phyloP scores from a whole-genome alignment of 2,797 vertebrate genomes.

The Balearica regulorum region DNA sequence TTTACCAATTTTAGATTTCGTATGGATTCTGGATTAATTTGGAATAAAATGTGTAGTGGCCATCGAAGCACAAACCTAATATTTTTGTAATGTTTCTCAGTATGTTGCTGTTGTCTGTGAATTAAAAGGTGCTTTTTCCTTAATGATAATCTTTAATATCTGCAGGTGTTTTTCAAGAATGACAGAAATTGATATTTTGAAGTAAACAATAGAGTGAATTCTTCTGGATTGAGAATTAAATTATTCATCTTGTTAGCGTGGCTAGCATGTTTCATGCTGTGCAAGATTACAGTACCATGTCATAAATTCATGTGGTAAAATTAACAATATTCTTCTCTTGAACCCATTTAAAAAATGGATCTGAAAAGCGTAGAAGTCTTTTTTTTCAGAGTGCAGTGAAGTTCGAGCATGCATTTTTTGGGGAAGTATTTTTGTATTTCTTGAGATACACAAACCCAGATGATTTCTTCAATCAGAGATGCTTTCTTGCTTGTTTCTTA shows the following conservation, averaged over 20 bases:
- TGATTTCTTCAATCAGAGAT: not conserved
- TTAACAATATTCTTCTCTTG: constrained; percentile 28
- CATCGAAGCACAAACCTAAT: not conserved
- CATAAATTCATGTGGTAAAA: constrained; percentile 49
- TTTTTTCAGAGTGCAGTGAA: not conserved
- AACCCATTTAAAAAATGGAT: constrained; percentile 1
- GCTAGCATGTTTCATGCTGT: constrained; percentile 42
- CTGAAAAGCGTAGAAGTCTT: not conserved
- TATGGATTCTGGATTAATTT: not conserved
- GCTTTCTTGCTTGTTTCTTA: not conserved
- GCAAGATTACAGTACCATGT: not conserved
- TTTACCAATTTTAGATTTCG: constrained; percentile 11
- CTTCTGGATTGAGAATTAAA: constrained; percentile 58
- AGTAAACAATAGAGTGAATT: constrained; percentile 53
- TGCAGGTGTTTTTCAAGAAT: constrained; percentile 21
- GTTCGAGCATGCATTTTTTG: not conserved
- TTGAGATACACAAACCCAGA: not conserved
- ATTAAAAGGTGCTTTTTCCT: constrained; percentile 13
- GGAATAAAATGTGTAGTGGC: not conserved
- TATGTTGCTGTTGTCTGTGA: not conserved
- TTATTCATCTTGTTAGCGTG: constrained; percentile 69
- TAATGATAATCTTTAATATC: constrained; percentile 13
- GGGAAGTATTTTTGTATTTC: not conserved
- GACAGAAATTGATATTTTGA: constrained; percentile 52
- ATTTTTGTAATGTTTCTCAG: not conserved